Conservation (phyloP, 2,113 vertebrate genomes). For the Martes martes region DNA sequence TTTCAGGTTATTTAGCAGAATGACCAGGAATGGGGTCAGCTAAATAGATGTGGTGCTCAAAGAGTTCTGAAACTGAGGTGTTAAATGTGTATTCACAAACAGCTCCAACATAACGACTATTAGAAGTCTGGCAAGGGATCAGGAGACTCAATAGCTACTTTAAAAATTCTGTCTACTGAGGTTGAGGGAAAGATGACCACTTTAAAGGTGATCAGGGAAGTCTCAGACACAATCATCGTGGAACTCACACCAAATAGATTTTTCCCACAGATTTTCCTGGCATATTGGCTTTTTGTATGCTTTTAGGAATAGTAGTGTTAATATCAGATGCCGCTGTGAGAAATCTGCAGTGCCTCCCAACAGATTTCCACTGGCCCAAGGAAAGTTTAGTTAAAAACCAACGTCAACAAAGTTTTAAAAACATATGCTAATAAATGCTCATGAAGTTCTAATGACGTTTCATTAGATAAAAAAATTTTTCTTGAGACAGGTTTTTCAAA, state of each 20-base stretch:
- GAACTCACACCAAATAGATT: slow-evolving; percentile 42
- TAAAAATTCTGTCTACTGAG: background rate
- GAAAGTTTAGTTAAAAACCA: background rate
- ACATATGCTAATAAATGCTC: slow-evolving; percentile 6
- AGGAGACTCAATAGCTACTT: background rate
- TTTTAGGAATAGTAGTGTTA: background rate
- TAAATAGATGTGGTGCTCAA: background rate
- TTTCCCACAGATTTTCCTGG: background rate
- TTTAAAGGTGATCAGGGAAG: slow-evolving; percentile 28
- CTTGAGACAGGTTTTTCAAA: slow-evolving; percentile 15
- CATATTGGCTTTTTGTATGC: slow-evolving; percentile 16
- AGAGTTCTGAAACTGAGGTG: background rate
- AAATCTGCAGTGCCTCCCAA: background rate
- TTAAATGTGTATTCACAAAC: slow-evolving; percentile 13
- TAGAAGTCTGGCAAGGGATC: background rate
- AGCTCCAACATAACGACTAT: background rate
- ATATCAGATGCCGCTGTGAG: background rate
- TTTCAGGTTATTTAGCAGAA: slow-evolving; percentile 45
- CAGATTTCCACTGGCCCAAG: background rate
- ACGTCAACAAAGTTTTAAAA: slow-evolving; percentile 26
- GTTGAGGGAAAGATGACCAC: background rate
- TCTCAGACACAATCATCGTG: background rate
- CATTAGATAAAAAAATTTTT: background rate
- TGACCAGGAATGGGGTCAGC: background rate
- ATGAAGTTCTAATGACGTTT: slow-evolving; percentile 1